Base-by-base conservation (phyloP, 2,888 invertebrate genomes). In the Megastigmus dorsalis region DNA sequence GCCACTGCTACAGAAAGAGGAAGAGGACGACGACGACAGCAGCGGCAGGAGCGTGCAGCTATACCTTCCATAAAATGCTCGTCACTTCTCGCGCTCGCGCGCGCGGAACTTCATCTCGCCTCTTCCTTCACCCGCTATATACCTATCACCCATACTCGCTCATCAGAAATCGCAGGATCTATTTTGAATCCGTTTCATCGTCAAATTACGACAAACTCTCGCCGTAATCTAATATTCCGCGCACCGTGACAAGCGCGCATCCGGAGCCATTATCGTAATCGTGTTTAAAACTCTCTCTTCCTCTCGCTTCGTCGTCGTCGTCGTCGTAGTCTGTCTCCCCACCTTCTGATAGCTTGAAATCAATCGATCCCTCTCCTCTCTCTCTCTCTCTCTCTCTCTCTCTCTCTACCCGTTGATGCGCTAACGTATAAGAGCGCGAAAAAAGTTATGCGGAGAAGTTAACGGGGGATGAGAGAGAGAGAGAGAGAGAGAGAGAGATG, bases 191-290 rank as follows among this genome's bases (percentile, higher is more conserved):
- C 43, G 36, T 69, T 59, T 74, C 69, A 69, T 74, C 52, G 55
- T 55, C 63, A 52, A 74, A 74, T 74, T 74, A 69, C 74, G 74
- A 69, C 65, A 69, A 69, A 74, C 69, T 63, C 55, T 15, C 57
- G 59, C 23, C 57, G 59, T 74, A 69, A 74, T 74, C 59, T 69
- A 74, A 70, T 70, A 55, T 66, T 59, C 55, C 41, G 30, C n/a
- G n/a, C n/a, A n/a, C 38, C 43, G 30, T 54, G 59, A 38, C 54
- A 70, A 52, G 54, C 52, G n/a, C 52, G n/a, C 38, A 54, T 36
- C 59, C 28, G 59, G 54, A 45, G 63, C 60, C 48, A 67, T 75
- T 66, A 75, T 55, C 48, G 66, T 70, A 66, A 71, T 75, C 62
- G 55, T 52, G 38, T 75, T 69, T 71, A 50, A 72, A 72, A 68